A percentile compares a stretch with the other conserved stretches of the same genome.
These are phyloP conservation scores for Synanthedon vespiformis DNA, from an alignment of 2,888 invertebrate species.

Conservation along the genomic window DNA sequence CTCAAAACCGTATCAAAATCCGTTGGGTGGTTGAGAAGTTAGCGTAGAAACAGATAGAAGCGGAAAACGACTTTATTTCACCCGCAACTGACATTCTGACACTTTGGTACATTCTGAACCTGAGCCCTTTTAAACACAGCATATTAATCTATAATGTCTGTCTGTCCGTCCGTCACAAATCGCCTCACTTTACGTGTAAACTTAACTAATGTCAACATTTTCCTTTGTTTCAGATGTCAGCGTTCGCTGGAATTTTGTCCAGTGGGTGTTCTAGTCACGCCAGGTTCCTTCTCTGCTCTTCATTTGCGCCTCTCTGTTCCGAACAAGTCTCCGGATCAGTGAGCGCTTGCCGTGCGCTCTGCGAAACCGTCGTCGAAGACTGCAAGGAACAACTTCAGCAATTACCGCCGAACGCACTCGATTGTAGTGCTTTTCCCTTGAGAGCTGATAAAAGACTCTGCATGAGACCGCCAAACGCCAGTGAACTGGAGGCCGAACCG, in stretches of 20 bases:
- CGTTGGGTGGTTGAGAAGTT: no score
- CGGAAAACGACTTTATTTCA: no score
- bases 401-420: conserved; percentile 83
- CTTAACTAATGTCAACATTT: conserved; percentile 1
- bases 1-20: no score
- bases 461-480: conserved; percentile 75
- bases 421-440: conserved; percentile 85
- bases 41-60: no score
- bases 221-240: conserved; percentile 73
- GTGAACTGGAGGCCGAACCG: conserved; percentile 53
- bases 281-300: conserved; percentile 89
- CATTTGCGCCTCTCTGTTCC: conserved; percentile 92
- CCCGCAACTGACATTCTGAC: no score
- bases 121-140: not conserved
- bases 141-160: not conserved
- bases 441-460: conserved; percentile 78
- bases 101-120: no score
- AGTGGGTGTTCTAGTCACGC: conserved; percentile 85
- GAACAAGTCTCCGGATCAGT: conserved; percentile 87
- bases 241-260: conserved; percentile 79
- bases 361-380: conserved; percentile 80
- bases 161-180: not conserved
- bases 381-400: conserved; percentile 77
- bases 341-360: conserved; percentile 87
- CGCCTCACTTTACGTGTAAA: no score